Evolutionary conservation across 2,888 invertebrate species (phyloP).

Genomic region (Catotricha subobsoleta): DNA sequence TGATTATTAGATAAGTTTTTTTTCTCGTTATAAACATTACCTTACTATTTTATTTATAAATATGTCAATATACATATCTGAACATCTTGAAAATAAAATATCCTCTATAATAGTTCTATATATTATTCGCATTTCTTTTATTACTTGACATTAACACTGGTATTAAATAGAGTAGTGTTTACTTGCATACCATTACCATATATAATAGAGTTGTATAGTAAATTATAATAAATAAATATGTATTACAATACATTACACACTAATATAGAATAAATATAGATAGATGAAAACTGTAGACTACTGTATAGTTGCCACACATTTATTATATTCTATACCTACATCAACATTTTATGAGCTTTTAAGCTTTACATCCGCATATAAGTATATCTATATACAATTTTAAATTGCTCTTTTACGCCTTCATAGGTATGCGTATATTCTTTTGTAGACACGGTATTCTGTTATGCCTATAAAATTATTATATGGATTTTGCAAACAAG

Average conservation of each 20-base stretch:
- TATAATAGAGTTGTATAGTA: background rate
- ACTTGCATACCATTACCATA: background rate
- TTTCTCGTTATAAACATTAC: background rate
- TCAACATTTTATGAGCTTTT: background rate
- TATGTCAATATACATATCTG: background rate
- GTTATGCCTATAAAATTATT: too few species aligned
- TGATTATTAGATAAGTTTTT: background rate
- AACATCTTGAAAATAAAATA: background rate
- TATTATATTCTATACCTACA: background rate
- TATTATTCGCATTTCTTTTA: background rate
- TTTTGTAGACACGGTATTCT: too few species aligned
- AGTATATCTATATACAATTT: too few species aligned
- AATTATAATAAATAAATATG: too few species aligned
- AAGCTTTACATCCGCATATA: too few species aligned
- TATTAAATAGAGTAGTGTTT: background rate
- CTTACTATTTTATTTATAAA: background rate
- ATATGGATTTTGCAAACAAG: too few species aligned
- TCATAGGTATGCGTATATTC: too few species aligned
- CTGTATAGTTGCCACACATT: background rate
- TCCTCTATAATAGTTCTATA: background rate
- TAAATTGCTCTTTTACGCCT: too few species aligned
- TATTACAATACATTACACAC: too few species aligned
- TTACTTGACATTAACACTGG: background rate
- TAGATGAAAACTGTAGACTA: background rate
- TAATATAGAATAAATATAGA: background rate